Evolutionary conservation across 2,797 vertebrate species (phyloP), one percentile per base, ranked within the genome.

Genomic region (Sebastes minor): DNA sequence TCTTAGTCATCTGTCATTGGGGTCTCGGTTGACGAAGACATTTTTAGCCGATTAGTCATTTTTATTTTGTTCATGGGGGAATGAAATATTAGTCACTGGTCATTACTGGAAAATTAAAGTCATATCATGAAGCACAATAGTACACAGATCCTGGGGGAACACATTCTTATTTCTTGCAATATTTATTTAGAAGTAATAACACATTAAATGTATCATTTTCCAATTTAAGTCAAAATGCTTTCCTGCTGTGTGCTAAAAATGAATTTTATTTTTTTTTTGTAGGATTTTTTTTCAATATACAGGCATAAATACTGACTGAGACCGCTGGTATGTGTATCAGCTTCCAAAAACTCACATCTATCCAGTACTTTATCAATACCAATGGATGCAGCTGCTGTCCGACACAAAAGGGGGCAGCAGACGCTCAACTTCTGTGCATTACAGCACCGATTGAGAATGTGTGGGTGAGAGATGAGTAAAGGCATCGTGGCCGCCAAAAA

Each of bases 371-470:
- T 3, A 66, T 55, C 14, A 13, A 60, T 69, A 11, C 20, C 20
- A 25, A 53, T 3, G 7, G 66, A 11, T 88, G 83, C 53, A 83
- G 28, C n/a, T 71, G 23, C 69, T 63, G 32, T 68, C n/a, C 35
- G 46, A 2, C 5, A 61, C 89, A 88, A 62, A 61, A 89, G 85
- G 65, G 89, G 88, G 78, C 87, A 88, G 83, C 82, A 90, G 52
- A 76, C 53, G 11, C 23, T 30, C 12, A 71, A 27, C 18, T n/a
- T 62, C 18, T 70, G 12, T 13, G 30, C 10, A 66, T 55, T 25
- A 52, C 61, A 67, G 35, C 60, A 33, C 20, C 30, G 42, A 61
- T 38, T 60, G 63, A 23, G 73, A 77, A 70, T 22, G 52, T 66
- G 69, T 53, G 61, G 49, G 8, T 28, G 62, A 70, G 28, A 27